A percentile compares a stretch with the other conserved stretches of the same genome.
These are phyloP conservation scores for Monoplex corrugatus DNA, from an alignment of 2,888 invertebrate species.

Conservation along the genomic window DNA sequence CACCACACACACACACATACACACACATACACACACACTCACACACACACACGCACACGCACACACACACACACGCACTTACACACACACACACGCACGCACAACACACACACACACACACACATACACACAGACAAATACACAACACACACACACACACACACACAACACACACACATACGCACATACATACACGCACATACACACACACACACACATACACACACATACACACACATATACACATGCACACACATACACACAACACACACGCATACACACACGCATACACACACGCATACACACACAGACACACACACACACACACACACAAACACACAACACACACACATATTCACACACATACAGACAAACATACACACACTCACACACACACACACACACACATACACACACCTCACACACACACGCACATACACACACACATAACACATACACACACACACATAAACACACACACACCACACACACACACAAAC, in stretches of 20 bases:
- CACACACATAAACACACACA: no score
- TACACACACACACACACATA: neutral
- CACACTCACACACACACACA: neutral
- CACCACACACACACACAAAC: no score
- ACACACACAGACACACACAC: neutral
- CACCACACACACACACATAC: no score
- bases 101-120: no score
- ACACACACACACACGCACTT: no score
- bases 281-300: neutral
- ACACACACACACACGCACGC: no score
- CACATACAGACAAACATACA: neutral
- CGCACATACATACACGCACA: neutral
- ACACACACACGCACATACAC: neutral
- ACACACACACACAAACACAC: constrained; percentile 3
- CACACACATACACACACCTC: neutral
- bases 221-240: neutral
- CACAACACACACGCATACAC: neutral
- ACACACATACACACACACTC: no score
- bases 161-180: neutral
- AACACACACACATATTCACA: no score
- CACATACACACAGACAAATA: neutral
- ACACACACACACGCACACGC: no score
- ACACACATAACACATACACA: neutral
- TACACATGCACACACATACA: neutral
- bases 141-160: constrained; percentile 4